phyloP scores from a whole-genome alignment of 2,888 invertebrate species.

The Panopea generosa region DNA sequence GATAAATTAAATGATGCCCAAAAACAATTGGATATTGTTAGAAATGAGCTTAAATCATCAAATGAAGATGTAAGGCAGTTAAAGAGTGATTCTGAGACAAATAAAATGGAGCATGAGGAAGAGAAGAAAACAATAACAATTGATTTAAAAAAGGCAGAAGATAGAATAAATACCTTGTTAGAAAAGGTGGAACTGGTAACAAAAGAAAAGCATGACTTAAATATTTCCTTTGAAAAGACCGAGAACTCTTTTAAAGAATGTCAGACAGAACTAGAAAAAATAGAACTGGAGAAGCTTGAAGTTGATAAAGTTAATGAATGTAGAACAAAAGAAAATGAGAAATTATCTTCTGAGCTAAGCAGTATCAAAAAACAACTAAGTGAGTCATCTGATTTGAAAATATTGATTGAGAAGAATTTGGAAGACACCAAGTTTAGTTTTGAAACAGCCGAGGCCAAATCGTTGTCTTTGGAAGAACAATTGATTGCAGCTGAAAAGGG shows the following conservation, averaged over 20 bases:
- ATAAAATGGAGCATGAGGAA: constrained; percentile 23
- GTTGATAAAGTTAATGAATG: constrained; percentile 47
- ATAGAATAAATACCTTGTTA: neutral
- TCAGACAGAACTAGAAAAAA: constrained; percentile 21
- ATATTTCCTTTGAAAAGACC: constrained; percentile 13
- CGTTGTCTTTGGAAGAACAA: constrained; percentile 36
- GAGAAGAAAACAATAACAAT: constrained; percentile 23
- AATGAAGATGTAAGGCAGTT: constrained; percentile 37
- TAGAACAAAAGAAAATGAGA: constrained; percentile 43
- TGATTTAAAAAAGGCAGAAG: constrained; percentile 1
- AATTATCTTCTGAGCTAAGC: constrained; percentile 41
- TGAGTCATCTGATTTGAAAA: neutral
- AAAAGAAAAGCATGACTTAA: constrained; percentile 14
- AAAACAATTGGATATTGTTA: constrained; percentile 24
- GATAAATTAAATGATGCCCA: constrained; percentile 34
- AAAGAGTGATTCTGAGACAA: constrained; percentile 30
- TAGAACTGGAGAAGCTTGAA: constrained; percentile 35
- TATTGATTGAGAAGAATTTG: neutral
- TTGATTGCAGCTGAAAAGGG: constrained; percentile 37
- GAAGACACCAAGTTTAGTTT: constrained; percentile 43
- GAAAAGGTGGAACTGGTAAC: constrained; percentile 10
- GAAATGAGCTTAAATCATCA: constrained; percentile 2
- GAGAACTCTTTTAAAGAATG: constrained; percentile 8
- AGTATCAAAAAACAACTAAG: constrained; percentile 18
- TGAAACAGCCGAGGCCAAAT: constrained; percentile 39